phyloP scores from a whole-genome alignment of 1,140 invertebrate species.

The Limonius californicus region DNA sequence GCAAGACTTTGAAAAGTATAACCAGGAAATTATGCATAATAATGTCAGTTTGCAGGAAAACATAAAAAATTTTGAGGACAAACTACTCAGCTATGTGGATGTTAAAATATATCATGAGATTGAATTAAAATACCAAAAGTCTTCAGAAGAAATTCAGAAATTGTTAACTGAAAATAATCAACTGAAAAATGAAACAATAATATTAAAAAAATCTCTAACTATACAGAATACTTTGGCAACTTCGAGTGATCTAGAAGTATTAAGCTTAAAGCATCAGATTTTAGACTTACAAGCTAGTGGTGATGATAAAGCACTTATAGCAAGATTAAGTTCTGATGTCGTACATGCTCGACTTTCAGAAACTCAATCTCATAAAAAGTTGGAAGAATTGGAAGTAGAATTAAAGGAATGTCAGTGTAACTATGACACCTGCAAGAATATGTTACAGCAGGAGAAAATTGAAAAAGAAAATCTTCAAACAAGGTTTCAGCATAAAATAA shows the following conservation, averaged over 20 bases:
- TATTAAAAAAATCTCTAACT: slow-evolving; percentile 34
- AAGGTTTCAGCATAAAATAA: slow-evolving; percentile 9
- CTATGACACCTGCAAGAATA: slow-evolving; percentile 6
- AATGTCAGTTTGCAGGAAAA: slow-evolving; percentile 46
- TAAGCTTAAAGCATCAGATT: slow-evolving; percentile 61
- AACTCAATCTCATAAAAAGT: slow-evolving; percentile 31
- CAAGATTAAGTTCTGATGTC: slow-evolving; percentile 47
- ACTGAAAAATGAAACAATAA: slow-evolving; percentile 39
- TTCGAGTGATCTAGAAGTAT: slow-evolving; percentile 49
- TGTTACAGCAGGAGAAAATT: slow-evolving; percentile 8
- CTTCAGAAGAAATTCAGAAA: slow-evolving; percentile 21
- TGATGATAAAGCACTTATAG: slow-evolving; percentile 61
- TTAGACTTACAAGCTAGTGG: slow-evolving; percentile 60
- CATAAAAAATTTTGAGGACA: slow-evolving; percentile 41
- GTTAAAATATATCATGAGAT: slow-evolving; percentile 25
- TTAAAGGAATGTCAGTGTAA: slow-evolving; percentile 12
- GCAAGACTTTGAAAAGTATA: slow-evolving; percentile 40
- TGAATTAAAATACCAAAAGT: slow-evolving; percentile 28
- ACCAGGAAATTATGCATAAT: slow-evolving; percentile 46
- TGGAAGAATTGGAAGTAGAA: slow-evolving; percentile 31
- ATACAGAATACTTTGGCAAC: not conserved
- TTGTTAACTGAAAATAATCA: not conserved
- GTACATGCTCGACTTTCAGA: slow-evolving; percentile 30
- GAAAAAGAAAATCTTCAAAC: slow-evolving; percentile 4
- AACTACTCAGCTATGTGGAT: slow-evolving; percentile 31